Conservation (phyloP, 2,797 vertebrate genomes). For the Pteropus rufus region DNA sequence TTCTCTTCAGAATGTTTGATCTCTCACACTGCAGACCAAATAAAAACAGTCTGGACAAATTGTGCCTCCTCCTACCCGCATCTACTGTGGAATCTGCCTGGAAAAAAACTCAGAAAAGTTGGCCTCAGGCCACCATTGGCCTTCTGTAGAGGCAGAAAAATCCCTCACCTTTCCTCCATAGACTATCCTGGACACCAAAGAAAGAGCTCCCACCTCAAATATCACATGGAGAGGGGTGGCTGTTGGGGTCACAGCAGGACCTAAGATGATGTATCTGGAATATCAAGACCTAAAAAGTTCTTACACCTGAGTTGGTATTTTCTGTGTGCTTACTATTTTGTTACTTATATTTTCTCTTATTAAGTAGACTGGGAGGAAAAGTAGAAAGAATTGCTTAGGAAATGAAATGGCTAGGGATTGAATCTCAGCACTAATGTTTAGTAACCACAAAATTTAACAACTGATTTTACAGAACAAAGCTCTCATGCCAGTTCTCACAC, state of each 20-base stretch:
- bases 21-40: slow-evolving; percentile 81
- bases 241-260: not conserved
- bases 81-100: slow-evolving; percentile 57
- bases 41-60: slow-evolving; percentile 76
- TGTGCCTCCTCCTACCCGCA: slow-evolving; percentile 41
- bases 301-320: not conserved
- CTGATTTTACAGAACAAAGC: not conserved
- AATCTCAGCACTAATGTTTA: not conserved
- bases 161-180: slow-evolving; percentile 29
- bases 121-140: slow-evolving; percentile 43
- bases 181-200: slow-evolving; percentile 23
- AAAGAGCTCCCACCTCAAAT: not conserved
- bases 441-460: not conserved
- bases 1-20: slow-evolving; percentile 79
- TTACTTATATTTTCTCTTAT: slow-evolving; percentile 41
- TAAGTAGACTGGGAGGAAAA: not conserved
- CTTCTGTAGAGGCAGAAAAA: slow-evolving; percentile 55
- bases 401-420: not conserved
- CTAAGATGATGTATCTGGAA: not conserved
- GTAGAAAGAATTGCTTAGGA: not conserved
- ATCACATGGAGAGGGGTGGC: not conserved
- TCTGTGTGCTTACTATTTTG: not conserved
- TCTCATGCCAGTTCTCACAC: not conserved
- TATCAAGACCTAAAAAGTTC: not conserved
- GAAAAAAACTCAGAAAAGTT: slow-evolving; percentile 61